Percentiles rank a stretch among this genome's conserved stretches.
phyloP scores from a whole-genome alignment of 2,888 invertebrate species.

The Stenodera caucasica region DNA sequence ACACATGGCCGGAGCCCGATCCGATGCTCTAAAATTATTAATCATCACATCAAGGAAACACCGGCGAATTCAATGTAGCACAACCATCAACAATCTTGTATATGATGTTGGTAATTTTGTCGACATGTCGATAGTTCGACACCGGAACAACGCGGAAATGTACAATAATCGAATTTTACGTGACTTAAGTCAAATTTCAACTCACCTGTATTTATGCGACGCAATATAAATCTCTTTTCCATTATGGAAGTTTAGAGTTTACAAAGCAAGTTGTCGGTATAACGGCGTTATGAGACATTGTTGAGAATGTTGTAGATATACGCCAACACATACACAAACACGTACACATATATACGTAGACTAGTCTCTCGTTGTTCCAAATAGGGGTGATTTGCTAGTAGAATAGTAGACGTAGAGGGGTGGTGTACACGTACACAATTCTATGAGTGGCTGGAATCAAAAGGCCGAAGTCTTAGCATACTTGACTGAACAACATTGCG shows the following conservation, averaged over 20 bases:
- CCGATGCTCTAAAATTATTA: slow-evolving; percentile 5
- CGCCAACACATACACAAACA: neutral
- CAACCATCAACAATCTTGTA: neutral
- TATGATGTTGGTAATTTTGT: neutral
- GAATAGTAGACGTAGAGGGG: neutral
- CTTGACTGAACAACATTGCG: slow-evolving; percentile 36
- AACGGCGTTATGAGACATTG: slow-evolving; percentile 34
- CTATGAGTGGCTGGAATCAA: slow-evolving; percentile 33
- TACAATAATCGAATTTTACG: too few species aligned
- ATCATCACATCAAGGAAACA: slow-evolving; percentile 2
- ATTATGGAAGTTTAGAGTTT: slow-evolving; percentile 34
- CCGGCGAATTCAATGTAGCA: neutral
- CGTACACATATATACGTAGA: neutral
- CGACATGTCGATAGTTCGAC: too few species aligned
- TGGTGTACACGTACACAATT: slow-evolving; percentile 9
- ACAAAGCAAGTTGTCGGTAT: slow-evolving; percentile 30
- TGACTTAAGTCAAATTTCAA: neutral
- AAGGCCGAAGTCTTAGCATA: slow-evolving; percentile 33
- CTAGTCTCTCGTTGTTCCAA: neutral
- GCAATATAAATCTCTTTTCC: slow-evolving; percentile 31
- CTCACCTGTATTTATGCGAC: slow-evolving; percentile 35
- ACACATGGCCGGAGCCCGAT: slow-evolving; percentile 15
- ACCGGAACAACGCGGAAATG: too few species aligned
- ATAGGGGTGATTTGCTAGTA: neutral
- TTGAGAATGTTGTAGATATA: slow-evolving; percentile 25